A percentile compares a stretch with the other conserved stretches of the same genome.
These are phyloP conservation scores for Pachyramphus minor DNA, from an alignment of 2,113 vertebrate species.

Conservation along the genomic window DNA sequence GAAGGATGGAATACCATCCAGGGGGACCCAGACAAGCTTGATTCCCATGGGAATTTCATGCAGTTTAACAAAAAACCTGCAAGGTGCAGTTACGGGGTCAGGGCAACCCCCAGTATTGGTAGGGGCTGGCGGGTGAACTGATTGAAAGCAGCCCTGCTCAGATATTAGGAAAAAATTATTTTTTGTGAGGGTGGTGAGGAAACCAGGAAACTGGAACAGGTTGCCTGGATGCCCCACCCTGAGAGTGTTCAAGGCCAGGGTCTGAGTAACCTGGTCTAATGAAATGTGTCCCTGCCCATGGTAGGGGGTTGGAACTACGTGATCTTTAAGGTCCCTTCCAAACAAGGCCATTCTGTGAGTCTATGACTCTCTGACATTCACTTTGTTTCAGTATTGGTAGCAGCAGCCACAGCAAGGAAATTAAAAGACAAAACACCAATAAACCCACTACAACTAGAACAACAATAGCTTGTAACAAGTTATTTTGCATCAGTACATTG, in stretches of 20 bases:
- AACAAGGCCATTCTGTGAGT: not conserved
- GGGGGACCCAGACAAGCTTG: not conserved
- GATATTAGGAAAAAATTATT: not conserved
- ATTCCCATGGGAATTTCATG: not conserved
- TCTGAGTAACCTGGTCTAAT: not conserved
- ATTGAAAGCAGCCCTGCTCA: not conserved
- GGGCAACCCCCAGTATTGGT: too few species aligned
- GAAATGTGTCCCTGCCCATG: not conserved
- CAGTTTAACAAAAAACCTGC: not conserved
- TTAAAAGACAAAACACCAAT: not conserved
- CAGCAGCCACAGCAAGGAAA: not conserved
- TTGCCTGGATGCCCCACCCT: not conserved
- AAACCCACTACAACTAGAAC: not conserved
- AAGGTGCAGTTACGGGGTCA: too few species aligned
- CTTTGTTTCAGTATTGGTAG: not conserved
- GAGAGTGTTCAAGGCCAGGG: not conserved
- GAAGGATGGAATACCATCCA: not conserved
- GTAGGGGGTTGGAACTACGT: rapidly evolving
- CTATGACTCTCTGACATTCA: not conserved
- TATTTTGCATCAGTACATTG: not conserved
- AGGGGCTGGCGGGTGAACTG: too few species aligned
- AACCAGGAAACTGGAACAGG: not conserved
- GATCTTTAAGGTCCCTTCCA: not conserved
- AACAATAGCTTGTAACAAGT: not conserved
- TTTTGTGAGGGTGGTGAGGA: not conserved